Evolutionary conservation across 2,797 vertebrate genomes (phyloP).

Genomic region (Allobates femoralis): DNA sequence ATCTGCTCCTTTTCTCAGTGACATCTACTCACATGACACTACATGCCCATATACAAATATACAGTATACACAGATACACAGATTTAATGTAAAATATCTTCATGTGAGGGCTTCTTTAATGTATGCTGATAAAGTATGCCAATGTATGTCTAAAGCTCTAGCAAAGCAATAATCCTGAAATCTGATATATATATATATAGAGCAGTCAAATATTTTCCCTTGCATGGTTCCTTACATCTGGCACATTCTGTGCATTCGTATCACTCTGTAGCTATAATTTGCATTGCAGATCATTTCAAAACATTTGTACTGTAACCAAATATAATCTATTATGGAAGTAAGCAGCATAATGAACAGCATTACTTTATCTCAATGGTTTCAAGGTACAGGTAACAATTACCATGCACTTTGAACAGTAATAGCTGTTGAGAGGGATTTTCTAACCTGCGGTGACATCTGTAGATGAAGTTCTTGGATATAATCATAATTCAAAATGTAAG

Average conservation of each 20-base stretch:
- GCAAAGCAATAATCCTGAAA: constrained; percentile 17
- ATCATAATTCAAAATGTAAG: background rate
- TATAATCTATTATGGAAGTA: background rate
- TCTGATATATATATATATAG: constrained; percentile 36
- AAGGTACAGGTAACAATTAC: constrained; percentile 1
- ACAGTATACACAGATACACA: too few species aligned
- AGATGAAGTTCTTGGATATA: background rate
- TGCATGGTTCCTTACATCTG: background rate
- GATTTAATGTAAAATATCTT: too few species aligned
- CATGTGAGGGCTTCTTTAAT: too few species aligned
- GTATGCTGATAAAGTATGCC: constrained; percentile 12
- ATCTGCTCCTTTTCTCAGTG: too few species aligned
- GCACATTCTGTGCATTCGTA: background rate
- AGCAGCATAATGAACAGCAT: background rate
- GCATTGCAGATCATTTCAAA: background rate
- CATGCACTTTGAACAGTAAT: background rate
- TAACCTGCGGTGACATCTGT: background rate
- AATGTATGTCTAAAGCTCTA: constrained; percentile 16
- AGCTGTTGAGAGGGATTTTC: background rate
- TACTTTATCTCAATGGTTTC: background rate
- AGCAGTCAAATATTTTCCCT: constrained; percentile 20
- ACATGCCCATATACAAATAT: too few species aligned
- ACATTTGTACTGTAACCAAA: background rate
- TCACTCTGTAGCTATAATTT: background rate
- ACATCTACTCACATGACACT: too few species aligned